Conservation (phyloP, 1,140 invertebrate genomes). For the Nylanderia fulva region DNA sequence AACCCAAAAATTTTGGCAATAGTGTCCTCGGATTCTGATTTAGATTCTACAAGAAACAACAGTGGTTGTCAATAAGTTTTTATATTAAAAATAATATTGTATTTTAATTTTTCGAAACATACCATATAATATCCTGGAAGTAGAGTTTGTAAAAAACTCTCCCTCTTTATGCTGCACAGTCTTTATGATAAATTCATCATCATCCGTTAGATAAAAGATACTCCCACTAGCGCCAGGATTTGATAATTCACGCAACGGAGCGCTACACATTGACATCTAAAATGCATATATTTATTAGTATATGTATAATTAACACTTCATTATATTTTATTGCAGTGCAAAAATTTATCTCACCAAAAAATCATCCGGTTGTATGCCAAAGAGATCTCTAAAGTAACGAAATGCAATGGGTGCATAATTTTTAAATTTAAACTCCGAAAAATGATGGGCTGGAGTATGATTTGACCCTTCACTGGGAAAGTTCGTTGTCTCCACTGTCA, state of each 20-base stretch:
- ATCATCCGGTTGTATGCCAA: slow-evolving; percentile 99
- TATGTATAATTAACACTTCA: background rate
- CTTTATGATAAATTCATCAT: slow-evolving; percentile 99
- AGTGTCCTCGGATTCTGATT: slow-evolving; percentile 99
- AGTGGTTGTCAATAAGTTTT: background rate
- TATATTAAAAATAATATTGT: background rate
- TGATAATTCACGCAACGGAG: slow-evolving; percentile 96
- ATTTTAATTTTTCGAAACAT: slow-evolving; percentile 64
- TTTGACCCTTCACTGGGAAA: slow-evolving; percentile 97
- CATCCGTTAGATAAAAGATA: slow-evolving; percentile 99
- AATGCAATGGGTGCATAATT: slow-evolving; percentile 99
- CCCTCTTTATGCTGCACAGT: slow-evolving; percentile 99
- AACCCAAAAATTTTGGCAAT: slow-evolving; percentile 99
- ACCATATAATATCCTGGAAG: slow-evolving; percentile 98
- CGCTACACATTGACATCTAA: slow-evolving; percentile 99
- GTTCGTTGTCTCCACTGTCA: slow-evolving; percentile 98
- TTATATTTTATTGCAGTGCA: background rate
- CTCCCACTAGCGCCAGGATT: slow-evolving; percentile 99
- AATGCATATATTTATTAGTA: slow-evolving; percentile 74
- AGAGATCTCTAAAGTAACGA: slow-evolving; percentile 99
- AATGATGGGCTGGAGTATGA: slow-evolving; percentile 96
- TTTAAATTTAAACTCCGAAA: slow-evolving; percentile 97
- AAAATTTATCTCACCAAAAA: slow-evolving; percentile 93
- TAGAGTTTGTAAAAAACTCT: slow-evolving; percentile 99
- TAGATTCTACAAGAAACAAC: slow-evolving; percentile 91